Conservation (phyloP, 2,888 invertebrate species). For the Nemurella pictetii region DNA sequence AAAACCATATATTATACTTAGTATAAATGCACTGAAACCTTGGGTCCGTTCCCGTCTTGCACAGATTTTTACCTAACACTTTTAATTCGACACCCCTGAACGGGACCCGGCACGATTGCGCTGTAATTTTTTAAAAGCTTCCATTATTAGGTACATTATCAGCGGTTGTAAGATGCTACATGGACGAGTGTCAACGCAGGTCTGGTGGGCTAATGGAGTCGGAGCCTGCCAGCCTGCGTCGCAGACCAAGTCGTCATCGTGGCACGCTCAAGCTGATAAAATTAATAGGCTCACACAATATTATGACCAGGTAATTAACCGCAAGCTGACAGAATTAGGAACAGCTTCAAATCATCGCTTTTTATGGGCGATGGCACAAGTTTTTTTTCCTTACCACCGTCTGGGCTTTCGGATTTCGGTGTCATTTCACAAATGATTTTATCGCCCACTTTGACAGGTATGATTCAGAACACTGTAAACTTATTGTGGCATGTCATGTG, state of each 20-base stretch:
- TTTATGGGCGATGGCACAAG: not conserved
- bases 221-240: not conserved
- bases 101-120: constrained; percentile 4
- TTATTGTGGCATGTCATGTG: not conserved
- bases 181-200: not conserved
- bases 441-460: not conserved
- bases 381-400: not conserved
- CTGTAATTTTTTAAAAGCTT: constrained; percentile 26
- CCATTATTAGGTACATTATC: constrained; percentile 16
- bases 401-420: not conserved
- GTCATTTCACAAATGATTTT: not conserved
- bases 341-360: not conserved
- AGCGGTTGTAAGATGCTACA: not conserved
- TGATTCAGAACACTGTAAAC: not conserved
- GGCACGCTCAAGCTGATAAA: not conserved
- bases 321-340: not conserved
- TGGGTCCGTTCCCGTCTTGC: too few relatives aligned
- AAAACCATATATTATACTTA: too few relatives aligned
- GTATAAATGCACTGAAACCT: too few relatives aligned
- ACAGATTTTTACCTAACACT: too few relatives aligned
- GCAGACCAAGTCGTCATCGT: not conserved
- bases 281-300: not conserved
- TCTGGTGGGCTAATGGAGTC: constrained; percentile 2
- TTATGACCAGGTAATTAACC: not conserved
- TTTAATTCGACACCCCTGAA: constrained; percentile 18